phyloP scores from a whole-genome alignment of 2,888 invertebrate species.

The Spicauda simplicius region DNA sequence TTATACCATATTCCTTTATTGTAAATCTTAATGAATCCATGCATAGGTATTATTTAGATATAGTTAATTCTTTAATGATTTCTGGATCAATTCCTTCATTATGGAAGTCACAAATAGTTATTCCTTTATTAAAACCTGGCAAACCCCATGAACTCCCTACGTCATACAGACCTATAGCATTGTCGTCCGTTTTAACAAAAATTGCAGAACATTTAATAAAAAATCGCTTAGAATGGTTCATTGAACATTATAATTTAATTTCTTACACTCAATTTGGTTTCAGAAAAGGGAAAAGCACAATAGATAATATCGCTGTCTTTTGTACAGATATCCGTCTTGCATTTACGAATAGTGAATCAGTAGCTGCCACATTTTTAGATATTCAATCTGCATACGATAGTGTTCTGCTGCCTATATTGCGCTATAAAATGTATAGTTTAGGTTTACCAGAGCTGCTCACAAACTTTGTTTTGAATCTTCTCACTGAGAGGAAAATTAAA shows the following conservation, averaged over 20 bases:
- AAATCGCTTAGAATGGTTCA: not conserved
- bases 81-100: not conserved
- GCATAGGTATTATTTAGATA: not conserved
- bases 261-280: not conserved
- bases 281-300: not conserved
- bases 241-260: not conserved
- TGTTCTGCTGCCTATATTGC: not conserved
- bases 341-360: slow-evolving; percentile 14
- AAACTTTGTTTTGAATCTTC: not conserved
- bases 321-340: slow-evolving; percentile 13
- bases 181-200: too few relatives aligned
- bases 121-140: too few relatives aligned
- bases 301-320: not conserved
- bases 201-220: not conserved
- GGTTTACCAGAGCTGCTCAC: not conserved
- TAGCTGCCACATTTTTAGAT: slow-evolving; percentile 18
- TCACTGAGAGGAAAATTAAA: not conserved
- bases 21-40: not conserved
- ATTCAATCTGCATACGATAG: slow-evolving; percentile 18
- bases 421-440: not conserved
- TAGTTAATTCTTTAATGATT: not conserved
- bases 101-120: not conserved
- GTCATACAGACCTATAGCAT: too few relatives aligned
- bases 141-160: too few relatives aligned
- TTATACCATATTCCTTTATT: not conserved